Conservation (phyloP, 2,113 vertebrate species). For the Theristicus caerulescens region DNA sequence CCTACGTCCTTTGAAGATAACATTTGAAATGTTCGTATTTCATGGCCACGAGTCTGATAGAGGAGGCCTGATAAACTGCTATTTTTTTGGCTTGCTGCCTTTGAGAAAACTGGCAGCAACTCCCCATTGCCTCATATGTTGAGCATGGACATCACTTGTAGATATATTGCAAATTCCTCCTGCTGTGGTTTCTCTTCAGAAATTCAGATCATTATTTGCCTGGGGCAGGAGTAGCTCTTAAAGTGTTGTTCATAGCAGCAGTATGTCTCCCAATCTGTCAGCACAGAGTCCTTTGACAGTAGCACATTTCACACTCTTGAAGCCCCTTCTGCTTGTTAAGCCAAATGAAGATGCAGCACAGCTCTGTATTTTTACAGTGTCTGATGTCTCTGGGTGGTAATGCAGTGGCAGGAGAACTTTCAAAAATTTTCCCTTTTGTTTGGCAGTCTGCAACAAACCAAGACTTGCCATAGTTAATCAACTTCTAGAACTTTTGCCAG, state of each 20-base stretch:
- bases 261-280: constrained; percentile 1
- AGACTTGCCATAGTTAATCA: neutral
- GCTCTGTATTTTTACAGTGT: neutral
- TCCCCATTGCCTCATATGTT: neutral
- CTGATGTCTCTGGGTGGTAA: neutral
- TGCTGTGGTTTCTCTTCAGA: neutral
- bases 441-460: neutral
- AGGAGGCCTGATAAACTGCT: neutral
- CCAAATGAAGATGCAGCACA: constrained; percentile 13
- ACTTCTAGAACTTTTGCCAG: neutral
- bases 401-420: neutral
- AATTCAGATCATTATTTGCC: constrained; percentile 8
- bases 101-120: neutral
- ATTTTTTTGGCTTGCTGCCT: neutral
- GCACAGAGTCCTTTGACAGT: neutral
- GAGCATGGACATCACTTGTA: neutral
- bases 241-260: constrained; percentile 13
- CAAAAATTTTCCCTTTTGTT: neutral
- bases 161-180: neutral
- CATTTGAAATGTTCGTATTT: neutral
- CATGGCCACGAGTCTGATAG: neutral
- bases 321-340: constrained; percentile 5
- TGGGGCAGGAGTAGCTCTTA: constrained; percentile 23
- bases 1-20: neutral
- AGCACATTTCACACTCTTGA: neutral